These are phyloP conservation scores for Mechanitis mazaeus DNA, from an alignment of 2,888 invertebrate species.

Conservation along the genomic window DNA sequence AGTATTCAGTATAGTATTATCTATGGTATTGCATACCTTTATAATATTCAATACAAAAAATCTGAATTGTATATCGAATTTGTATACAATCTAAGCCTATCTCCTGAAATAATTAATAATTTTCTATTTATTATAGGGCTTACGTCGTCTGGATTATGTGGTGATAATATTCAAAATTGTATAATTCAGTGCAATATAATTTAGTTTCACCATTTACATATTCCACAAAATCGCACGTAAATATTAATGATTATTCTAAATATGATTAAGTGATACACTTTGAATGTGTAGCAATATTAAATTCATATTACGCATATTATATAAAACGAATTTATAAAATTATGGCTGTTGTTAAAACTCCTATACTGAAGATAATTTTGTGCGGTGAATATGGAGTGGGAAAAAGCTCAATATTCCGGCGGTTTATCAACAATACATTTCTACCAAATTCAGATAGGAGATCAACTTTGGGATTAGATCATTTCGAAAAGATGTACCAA, in stretches of 20 bases:
- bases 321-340: conserved; percentile 17
- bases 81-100: too few relatives aligned
- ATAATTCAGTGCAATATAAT: neutral
- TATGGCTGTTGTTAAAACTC: conserved; percentile 89
- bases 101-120: too few relatives aligned
- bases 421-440: conserved; percentile 93
- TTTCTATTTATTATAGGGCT: too few relatives aligned
- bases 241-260: neutral
- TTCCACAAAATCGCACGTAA: neutral
- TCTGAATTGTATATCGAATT: too few relatives aligned
- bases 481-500: conserved; percentile 88
- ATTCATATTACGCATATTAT: neutral
- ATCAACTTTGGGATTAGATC: conserved; percentile 94
- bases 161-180: neutral
- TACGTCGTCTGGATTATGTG: neutral
- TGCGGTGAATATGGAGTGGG: conserved; percentile 98
- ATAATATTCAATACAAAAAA: too few relatives aligned
- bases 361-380: conserved; percentile 93
- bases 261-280: neutral
- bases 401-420: conserved; percentile 93
- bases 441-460: conserved; percentile 88
- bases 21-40: too few relatives aligned
- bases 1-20: too few relatives aligned
- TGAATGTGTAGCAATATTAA: neutral
- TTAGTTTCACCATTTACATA: neutral